Evolutionary conservation across 1,140 invertebrate species (phyloP).

Genomic region (Pseudomyrmex dendroicus): DNA sequence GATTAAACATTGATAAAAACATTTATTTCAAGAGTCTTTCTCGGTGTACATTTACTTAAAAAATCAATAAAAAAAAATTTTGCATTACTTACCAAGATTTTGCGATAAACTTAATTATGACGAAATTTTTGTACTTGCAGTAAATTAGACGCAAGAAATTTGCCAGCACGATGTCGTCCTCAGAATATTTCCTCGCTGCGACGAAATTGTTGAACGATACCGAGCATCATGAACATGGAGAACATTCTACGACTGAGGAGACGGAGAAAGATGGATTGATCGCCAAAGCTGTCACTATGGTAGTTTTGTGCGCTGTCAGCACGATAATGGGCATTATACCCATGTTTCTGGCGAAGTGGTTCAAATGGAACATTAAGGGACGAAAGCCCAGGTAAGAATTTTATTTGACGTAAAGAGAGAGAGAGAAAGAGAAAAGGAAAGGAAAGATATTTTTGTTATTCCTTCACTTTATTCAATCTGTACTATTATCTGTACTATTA

Average conservation of each 20-base stretch:
- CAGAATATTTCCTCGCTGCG: neutral
- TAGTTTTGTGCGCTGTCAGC: conserved; percentile 88
- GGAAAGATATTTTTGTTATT: too few species aligned
- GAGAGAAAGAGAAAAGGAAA: too few species aligned
- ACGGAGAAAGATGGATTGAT: conserved; percentile 80
- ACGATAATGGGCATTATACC: conserved; percentile 89
- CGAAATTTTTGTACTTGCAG: conserved; percentile 16
- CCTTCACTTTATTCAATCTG: too few species aligned
- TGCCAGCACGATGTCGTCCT: conserved; percentile 39
- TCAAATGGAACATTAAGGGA: conserved; percentile 86
- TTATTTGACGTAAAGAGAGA: too few species aligned
- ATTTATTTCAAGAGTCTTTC: neutral
- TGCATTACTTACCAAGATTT: neutral
- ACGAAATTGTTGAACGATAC: neutral
- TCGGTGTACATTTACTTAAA: neutral
- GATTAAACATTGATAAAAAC: neutral
- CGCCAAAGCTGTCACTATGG: conserved; percentile 91
- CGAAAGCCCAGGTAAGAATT: conserved; percentile 81
- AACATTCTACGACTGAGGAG: conserved; percentile 73
- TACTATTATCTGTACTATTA: too few species aligned
- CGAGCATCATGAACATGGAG: conserved; percentile 63
- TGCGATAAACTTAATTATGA: neutral
- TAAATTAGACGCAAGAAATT: neutral
- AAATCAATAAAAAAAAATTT: too few species aligned
- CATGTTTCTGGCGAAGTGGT: conserved; percentile 88